Base-by-base conservation (phyloP, 2,888 invertebrate species). In the Caenorhabditis sp. region DNA sequence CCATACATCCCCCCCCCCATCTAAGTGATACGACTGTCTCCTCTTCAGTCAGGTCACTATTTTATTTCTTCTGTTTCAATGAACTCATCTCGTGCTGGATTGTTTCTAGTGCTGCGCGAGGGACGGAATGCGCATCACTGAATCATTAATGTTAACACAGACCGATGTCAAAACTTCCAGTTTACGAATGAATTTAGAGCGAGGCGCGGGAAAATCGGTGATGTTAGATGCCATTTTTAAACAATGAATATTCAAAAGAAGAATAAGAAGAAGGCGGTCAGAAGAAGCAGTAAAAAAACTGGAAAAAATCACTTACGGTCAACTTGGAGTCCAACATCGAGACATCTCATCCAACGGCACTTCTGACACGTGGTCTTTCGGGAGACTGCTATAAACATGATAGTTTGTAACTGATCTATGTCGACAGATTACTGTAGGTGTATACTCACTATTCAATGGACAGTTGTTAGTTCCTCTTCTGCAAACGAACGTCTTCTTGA, bases 331-430 rank as follows among this genome's bases (percentile, higher is more conserved):
- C 84, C 84, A 24, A 84, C 84, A 16, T 69, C 22, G 16, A 80
- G 72, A 77, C 84, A 84, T 44, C 75, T 54, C 66, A 80, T 69
- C 84, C 80, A 84, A n/a, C 84, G 59, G 19, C 84, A 84, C 47
- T 84, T 80, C 38, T 84, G 84, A 68, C 84, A 84, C 22, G 84
- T 84, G 8, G 79, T 77, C 38, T 84, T 84, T 16, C 84, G 80
- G 5, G 84, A 58, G 28, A 70, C 63, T 6, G 84, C 83, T 83
- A 74, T 6, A 82, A 82, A 73, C n/a, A 54, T 56, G 38, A 16
- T 41, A 16, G 19, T 68, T 64, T 74, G 74, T 41, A 54, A 75
- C 56, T 64, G 74, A 75, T 75, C 64, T 64, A 22, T 49, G 38
- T 22, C 12, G 35, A 12, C 3, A 14, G 28, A 31, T 49, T 47